Evolutionary conservation across 2,797 vertebrate species (phyloP).

Genomic region (Aratinga solstitialis): DNA sequence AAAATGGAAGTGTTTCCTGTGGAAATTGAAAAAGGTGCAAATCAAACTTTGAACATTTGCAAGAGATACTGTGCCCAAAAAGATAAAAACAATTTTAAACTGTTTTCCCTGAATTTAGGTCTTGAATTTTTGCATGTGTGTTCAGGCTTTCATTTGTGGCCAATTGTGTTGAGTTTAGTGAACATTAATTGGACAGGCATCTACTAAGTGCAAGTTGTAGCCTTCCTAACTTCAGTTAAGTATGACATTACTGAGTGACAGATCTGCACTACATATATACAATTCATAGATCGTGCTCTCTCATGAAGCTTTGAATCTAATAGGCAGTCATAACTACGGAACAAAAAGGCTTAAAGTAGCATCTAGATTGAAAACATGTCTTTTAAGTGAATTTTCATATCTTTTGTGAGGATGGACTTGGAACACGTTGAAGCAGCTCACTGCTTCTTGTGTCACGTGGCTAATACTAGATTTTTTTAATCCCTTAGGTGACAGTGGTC

Average conservation of each 20-base stretch:
- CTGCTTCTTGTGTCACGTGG: background rate
- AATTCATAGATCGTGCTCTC: background rate
- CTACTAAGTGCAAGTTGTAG: background rate
- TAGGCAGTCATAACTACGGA: background rate
- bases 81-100: background rate
- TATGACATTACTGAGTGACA: background rate
- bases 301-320: background rate
- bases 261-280: background rate
- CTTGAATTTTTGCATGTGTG: background rate
- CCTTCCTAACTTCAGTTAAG: too few relatives aligned
- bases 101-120: background rate
- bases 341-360: background rate
- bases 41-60: background rate
- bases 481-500: conserved; percentile 86
- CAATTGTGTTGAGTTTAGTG: background rate
- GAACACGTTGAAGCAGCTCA: background rate
- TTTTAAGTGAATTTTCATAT: background rate
- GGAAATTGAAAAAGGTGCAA: conserved; percentile 90
- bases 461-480: conserved; percentile 13
- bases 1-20: conserved; percentile 96
- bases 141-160: background rate
- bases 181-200: background rate
- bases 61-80: background rate
- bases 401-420: background rate
- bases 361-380: background rate